Evolutionary conservation across 2,113 vertebrate genomes (phyloP).

Genomic region (Saccopteryx leptura): DNA sequence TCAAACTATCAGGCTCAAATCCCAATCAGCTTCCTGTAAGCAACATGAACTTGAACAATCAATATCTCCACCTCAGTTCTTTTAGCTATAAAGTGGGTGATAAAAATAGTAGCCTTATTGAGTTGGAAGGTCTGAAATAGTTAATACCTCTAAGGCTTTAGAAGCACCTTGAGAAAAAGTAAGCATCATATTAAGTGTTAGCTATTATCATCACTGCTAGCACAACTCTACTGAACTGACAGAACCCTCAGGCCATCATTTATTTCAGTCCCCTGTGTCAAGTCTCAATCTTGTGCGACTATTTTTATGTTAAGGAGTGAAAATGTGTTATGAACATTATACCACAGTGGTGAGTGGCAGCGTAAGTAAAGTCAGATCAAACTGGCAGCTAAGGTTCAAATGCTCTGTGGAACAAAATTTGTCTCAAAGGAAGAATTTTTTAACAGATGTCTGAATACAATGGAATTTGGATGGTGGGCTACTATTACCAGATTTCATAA

Average conservation of each 20-base stretch:
- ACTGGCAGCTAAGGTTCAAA: constrained; percentile 54
- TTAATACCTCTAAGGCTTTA: neutral
- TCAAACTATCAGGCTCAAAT: neutral
- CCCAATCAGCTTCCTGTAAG: neutral
- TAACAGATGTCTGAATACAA: constrained; percentile 42
- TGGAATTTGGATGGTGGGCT: constrained; percentile 3
- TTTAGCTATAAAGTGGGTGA: neutral
- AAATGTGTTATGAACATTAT: constrained; percentile 3
- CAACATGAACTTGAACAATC: neutral
- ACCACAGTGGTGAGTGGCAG: constrained; percentile 2
- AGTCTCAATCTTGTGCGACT: neutral
- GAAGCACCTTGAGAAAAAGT: neutral
- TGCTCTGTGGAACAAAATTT: constrained; percentile 58
- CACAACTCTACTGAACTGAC: neutral
- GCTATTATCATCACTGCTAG: neutral
- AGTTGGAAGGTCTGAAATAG: neutral
- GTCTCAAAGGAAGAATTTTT: constrained; percentile 58
- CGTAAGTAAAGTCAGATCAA: constrained; percentile 50
- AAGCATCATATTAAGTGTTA: neutral
- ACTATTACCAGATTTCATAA: constrained; percentile 42
- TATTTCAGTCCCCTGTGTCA: neutral
- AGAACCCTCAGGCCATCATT: neutral
- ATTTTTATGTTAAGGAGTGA: constrained; percentile 19
- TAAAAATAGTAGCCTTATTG: accelerated
- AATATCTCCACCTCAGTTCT: neutral